These are phyloP conservation scores for Coleophora flavipennella DNA, from an alignment of 2,888 invertebrate species.

Conservation along the genomic window DNA sequence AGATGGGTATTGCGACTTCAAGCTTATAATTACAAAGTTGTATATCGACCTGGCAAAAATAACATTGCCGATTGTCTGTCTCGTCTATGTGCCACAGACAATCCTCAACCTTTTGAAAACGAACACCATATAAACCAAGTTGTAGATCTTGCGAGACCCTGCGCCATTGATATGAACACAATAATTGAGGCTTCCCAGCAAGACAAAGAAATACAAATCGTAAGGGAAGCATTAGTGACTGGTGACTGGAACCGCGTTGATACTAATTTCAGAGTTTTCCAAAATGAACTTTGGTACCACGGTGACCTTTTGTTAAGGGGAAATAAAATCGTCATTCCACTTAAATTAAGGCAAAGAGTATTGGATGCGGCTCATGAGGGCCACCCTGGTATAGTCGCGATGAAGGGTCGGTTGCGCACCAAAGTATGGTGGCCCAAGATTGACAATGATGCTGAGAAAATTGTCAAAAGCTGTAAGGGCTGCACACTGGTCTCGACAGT, in stretches of 20 bases:
- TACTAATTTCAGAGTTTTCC: conserved; percentile 1
- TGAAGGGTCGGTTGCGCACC: conserved; percentile 6
- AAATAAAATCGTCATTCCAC: conserved; percentile 5
- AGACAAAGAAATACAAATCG: neutral
- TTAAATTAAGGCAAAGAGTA: conserved; percentile 7
- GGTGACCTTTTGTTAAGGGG: conserved; percentile 4
- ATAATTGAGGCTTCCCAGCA: conserved; percentile 1
- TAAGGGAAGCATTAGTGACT: neutral
- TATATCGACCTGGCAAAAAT: conserved; percentile 1
- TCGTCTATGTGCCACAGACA: neutral
- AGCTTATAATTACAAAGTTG: neutral
- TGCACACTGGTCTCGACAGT: too few relatives aligned
- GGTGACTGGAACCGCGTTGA: neutral
- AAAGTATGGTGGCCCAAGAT: too few relatives aligned
- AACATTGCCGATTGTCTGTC: conserved; percentile 1
- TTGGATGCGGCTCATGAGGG: conserved; percentile 10
- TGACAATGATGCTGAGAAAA: too few relatives aligned
- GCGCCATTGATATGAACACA: conserved; percentile 6
- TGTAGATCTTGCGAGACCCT: conserved; percentile 2
- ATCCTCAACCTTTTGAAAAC: neutral
- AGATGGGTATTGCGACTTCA: conserved; percentile 1
- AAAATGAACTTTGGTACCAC: conserved; percentile 3
- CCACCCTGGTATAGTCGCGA: conserved; percentile 19
- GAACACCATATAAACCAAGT: conserved; percentile 9
- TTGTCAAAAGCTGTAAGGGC: too few relatives aligned